These are phyloP conservation scores for Hypomecis punctinalis DNA, from an alignment of 2,888 invertebrate species.

Conservation along the genomic window DNA sequence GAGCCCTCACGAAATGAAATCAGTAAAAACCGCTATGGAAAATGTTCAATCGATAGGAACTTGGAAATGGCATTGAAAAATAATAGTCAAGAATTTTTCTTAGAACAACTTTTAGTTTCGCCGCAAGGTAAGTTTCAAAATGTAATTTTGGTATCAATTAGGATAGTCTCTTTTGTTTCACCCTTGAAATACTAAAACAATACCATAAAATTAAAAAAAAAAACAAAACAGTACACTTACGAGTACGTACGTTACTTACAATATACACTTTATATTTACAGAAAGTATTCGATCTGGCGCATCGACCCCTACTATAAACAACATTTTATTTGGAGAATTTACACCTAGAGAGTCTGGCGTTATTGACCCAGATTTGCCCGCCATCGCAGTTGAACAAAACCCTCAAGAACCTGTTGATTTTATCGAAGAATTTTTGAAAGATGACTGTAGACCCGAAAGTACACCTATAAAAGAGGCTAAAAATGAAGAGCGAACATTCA, in stretches of 20 bases:
- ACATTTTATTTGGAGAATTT: constrained; percentile 65
- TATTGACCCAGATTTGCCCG: constrained; percentile 29
- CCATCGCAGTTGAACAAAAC: constrained; percentile 41
- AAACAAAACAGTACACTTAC: no score
- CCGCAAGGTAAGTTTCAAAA: constrained; percentile 58
- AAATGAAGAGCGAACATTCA: constrained; percentile 19
- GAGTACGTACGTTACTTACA: no score
- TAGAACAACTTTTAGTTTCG: constrained; percentile 66
- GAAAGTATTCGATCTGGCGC: constrained; percentile 49
- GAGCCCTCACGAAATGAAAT: constrained; percentile 11
- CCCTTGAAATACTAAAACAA: no score
- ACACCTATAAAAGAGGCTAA: constrained; percentile 29
- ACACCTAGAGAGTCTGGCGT: constrained; percentile 35
- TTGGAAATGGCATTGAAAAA: constrained; percentile 66
- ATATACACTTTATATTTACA: constrained; percentile 37
- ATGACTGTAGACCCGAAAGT: constrained; percentile 18
- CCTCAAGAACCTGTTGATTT: constrained; percentile 45
- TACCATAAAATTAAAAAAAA: no score
- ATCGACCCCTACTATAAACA: constrained; percentile 69
- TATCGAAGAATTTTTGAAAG: constrained; percentile 58
- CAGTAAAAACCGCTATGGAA: constrained; percentile 27
- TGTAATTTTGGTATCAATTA: no score
- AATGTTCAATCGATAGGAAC: constrained; percentile 67
- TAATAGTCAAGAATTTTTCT: constrained; percentile 54
- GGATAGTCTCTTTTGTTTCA: no score